These are phyloP conservation scores for Dolichotis patagonum DNA, from an alignment of 2,113 vertebrate species.

Conservation along the genomic window DNA sequence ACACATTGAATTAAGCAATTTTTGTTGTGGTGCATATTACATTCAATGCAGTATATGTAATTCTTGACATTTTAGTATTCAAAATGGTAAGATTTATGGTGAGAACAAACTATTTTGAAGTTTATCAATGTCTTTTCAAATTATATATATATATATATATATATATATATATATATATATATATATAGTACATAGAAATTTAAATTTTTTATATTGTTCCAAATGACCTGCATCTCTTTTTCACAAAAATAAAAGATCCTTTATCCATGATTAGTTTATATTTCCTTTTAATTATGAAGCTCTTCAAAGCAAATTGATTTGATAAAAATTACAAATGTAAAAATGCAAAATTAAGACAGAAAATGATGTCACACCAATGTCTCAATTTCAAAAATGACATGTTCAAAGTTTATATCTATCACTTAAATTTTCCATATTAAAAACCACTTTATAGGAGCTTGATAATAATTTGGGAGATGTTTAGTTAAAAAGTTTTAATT, in stretches of 20 bases:
- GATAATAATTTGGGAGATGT: background rate
- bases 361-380: background rate
- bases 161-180: slow-evolving; percentile 24
- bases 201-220: background rate
- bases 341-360: background rate
- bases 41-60: background rate
- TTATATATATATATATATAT: slow-evolving; percentile 1
- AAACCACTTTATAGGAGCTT: background rate
- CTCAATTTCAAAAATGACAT: background rate
- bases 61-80: slow-evolving; percentile 35
- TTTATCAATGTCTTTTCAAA: slow-evolving; percentile 18
- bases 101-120: slow-evolving; percentile 15
- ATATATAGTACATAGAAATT: background rate
- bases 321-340: background rate
- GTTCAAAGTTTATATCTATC: background rate
- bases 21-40: background rate
- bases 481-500: slow-evolving; percentile 34
- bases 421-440: background rate
- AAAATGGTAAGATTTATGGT: background rate
- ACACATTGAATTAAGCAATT: background rate
- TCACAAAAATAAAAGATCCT: background rate
- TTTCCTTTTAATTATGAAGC: background rate
- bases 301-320: background rate
- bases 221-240: background rate
- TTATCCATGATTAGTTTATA: background rate